Conservation (phyloP, 2,888 invertebrate species). For the Idaea straminata region DNA sequence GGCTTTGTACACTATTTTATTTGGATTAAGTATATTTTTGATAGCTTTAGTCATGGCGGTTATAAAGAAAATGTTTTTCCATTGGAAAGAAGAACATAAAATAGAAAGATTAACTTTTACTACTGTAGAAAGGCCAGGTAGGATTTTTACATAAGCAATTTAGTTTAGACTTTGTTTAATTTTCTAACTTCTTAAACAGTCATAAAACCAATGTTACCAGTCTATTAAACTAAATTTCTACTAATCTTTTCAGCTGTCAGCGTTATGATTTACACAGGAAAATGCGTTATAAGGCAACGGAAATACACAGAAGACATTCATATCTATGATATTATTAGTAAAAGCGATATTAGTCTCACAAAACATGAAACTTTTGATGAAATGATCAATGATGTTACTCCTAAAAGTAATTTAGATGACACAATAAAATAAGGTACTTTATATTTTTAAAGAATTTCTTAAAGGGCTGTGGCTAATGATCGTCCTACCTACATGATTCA, state of each 20-base stretch:
- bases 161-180: background rate
- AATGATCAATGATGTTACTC: conserved; percentile 6
- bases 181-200: too few species aligned
- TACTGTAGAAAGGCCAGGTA: conserved; percentile 58
- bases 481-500: too few species aligned
- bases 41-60: conserved; percentile 68
- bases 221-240: background rate
- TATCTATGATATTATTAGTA: conserved; percentile 57
- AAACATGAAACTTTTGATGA: conserved; percentile 21
- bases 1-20: conserved; percentile 71
- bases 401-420: background rate
- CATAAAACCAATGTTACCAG: background rate
- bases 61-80: conserved; percentile 71
- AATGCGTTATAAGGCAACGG: conserved; percentile 53
- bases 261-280: conserved; percentile 57
- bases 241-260: conserved; percentile 61
- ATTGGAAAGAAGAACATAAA: conserved; percentile 67
- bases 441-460: too few species aligned
- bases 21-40: conserved; percentile 70
- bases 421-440: too few species aligned
- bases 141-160: too few species aligned
- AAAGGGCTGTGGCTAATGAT: too few species aligned
- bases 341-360: conserved; percentile 56
- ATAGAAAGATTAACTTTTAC: conserved; percentile 50
- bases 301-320: conserved; percentile 35